A percentile compares a stretch with the other conserved stretches of the same genome.
These are phyloP conservation scores for Tenebrosternarchus preto DNA, from an alignment of 2,113 vertebrate genomes.

Conservation along the genomic window DNA sequence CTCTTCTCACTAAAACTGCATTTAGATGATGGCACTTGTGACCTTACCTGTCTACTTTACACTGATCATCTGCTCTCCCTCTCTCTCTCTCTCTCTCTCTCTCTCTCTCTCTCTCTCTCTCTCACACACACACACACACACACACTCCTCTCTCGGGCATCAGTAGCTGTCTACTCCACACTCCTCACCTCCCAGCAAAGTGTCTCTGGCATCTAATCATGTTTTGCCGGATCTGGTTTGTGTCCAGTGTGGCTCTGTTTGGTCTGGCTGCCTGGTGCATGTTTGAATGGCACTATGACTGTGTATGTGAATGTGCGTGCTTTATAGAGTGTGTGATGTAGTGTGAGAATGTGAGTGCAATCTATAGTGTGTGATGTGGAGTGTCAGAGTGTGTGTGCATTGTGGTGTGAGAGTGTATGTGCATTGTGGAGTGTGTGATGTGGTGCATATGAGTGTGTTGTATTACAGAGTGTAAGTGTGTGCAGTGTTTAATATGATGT, in stretches of 20 bases:
- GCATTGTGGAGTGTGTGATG: too few relatives aligned
- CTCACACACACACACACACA: slow-evolving; percentile 10
- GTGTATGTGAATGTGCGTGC: neutral
- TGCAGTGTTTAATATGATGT: too few relatives aligned
- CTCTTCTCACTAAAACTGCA: neutral
- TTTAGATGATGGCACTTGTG: too few relatives aligned
- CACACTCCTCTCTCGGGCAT: too few relatives aligned
- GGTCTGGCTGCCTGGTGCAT: slow-evolving; percentile 19
- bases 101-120: slow-evolving; percentile 2
- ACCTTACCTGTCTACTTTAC: too few relatives aligned
- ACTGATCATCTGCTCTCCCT: neutral
- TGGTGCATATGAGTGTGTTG: too few relatives aligned
- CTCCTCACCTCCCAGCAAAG: slow-evolving; percentile 35
- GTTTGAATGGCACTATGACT: slow-evolving; percentile 10
- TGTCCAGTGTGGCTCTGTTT: slow-evolving; percentile 33
- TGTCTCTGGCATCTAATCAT: slow-evolving; percentile 51
- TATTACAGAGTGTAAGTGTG: too few relatives aligned
- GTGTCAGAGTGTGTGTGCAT: too few relatives aligned
- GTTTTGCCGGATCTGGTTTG: slow-evolving; percentile 43
- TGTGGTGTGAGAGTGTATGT: too few relatives aligned
- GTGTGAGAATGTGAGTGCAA: too few relatives aligned
- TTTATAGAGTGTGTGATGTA: neutral
- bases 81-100: slow-evolving; percentile 8
- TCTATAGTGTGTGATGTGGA: too few relatives aligned
- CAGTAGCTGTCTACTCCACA: slow-evolving; percentile 19